These are phyloP conservation scores for Melanocharis versteri DNA, from an alignment of 2,113 vertebrate genomes.

Conservation along the genomic window DNA sequence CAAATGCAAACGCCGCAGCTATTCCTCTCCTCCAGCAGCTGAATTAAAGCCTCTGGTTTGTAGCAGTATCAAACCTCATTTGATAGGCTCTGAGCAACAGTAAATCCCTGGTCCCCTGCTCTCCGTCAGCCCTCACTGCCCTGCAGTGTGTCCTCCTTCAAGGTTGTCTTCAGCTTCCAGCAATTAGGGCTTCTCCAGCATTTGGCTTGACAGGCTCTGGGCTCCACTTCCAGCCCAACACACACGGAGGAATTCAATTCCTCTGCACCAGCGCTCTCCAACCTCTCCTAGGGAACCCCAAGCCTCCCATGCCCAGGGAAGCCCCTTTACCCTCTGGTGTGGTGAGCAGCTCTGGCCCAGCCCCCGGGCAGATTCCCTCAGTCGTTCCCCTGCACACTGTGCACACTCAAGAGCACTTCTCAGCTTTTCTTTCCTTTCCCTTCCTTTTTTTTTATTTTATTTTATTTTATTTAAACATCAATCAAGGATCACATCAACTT, in stretches of 20 bases:
- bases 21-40: constrained; percentile 13
- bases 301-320: not conserved
- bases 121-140: not conserved
- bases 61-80: constrained; percentile 3
- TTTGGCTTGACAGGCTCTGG: not conserved
- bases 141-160: constrained; percentile 32
- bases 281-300: accelerated
- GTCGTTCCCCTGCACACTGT: not conserved
- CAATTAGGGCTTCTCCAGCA: not conserved
- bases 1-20: not conserved
- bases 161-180: constrained; percentile 42
- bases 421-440: not conserved
- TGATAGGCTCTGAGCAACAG: constrained; percentile 19
- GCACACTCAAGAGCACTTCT: not conserved
- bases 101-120: constrained; percentile 40
- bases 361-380: accelerated
- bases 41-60: constrained; percentile 29
- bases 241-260: not conserved
- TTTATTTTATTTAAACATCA: not conserved
- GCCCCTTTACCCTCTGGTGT: accelerated
- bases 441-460: not conserved
- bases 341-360: not conserved
- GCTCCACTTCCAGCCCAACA: not conserved
- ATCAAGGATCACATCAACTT: constrained; percentile 28
- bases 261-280: not conserved